Base-by-base conservation (phyloP, 2,113 vertebrate genomes). In the Tupaia tana region DNA sequence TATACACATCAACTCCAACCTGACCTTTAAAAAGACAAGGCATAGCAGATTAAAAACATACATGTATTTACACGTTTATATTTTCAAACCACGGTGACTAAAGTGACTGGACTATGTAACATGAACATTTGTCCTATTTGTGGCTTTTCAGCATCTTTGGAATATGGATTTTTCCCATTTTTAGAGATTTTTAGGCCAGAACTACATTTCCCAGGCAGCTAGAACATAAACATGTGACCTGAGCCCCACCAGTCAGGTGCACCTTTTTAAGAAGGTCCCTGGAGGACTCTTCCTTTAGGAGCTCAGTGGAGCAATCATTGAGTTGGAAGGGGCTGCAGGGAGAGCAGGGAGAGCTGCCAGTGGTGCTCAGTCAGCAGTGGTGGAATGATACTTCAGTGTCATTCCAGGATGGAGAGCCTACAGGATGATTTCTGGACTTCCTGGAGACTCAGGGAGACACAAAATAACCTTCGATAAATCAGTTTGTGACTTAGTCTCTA, bases 191-290 rank as follows among this genome's bases (percentile, higher is more conserved):
- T 70, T 4, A 63, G 74, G 52, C 29, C 59, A 82, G 31, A 78
- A 74, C 89, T 75, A 63, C 58, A 9, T 92, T 92, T 90, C 81
- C 78, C 86, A 95, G 58, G n/a, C 54, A 56, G 73, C 24, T 43
- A 73, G 74, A 34, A 29, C n/a, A 8, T 1, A 3, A 59, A 25
- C 71, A 59, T 22, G 67, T 75, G 22, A n/a, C n/a, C 71, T 19
- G 27, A 34, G 25, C 7, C 3, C 20, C 67, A 70, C 64, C 80
- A 52, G 15, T 77, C 63, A 93, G 58, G 31, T 29, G 27, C 4
- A 29, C 34, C 7, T 73, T 63, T 61, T 22, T n/a, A 54, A 90
- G 64, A 20, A 27, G 7, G 43, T 16, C 19, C 54, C 19, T 13
- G 54, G 67, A 79, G 59, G 67, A 61, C 25, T 74, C 54, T 58